Percentiles rank a stretch among this genome's conserved stretches.
phyloP scores from a whole-genome alignment of 2,113 vertebrate genomes.

The Gymnogyps californianus region DNA sequence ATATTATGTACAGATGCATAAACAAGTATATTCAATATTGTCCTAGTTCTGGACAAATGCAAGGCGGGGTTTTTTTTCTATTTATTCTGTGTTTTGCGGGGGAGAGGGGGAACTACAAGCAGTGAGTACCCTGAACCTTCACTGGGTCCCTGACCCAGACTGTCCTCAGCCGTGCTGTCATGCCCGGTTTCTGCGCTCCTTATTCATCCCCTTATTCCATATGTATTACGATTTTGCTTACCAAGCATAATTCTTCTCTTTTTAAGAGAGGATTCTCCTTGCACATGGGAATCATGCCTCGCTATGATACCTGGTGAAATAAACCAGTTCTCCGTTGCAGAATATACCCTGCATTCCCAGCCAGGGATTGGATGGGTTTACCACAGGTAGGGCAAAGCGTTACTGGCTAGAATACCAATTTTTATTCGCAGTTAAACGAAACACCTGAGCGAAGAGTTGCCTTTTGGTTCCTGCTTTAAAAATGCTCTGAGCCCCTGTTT shows the following conservation, averaged over 20 bases:
- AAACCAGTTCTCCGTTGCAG: not conserved
- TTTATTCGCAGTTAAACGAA: not conserved
- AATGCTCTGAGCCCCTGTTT: not conserved
- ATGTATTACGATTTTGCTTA: not conserved
- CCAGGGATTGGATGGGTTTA: not conserved
- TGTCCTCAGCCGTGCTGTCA: not conserved
- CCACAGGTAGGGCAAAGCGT: not conserved
- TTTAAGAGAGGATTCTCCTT: not conserved
- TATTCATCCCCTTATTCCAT: not conserved
- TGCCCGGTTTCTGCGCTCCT: not conserved
- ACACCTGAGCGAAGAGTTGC: not conserved
- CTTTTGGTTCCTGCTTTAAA: not conserved
- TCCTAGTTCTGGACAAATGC: not conserved
- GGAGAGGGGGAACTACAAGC: fast-evolving
- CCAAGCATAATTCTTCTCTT: not conserved
- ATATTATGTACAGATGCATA: not conserved
- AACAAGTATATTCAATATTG: not conserved
- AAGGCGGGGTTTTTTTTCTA: not conserved
- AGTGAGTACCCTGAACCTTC: not conserved
- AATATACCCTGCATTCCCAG: not conserved
- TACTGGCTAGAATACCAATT: not conserved
- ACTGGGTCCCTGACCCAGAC: not conserved
- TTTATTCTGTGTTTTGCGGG: not conserved
- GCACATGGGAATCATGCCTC: not conserved
- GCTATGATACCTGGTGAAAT: not conserved